Evolutionary conservation across 2,113 vertebrate genomes (phyloP).

Genomic region (Capricornis sumatraensis): DNA sequence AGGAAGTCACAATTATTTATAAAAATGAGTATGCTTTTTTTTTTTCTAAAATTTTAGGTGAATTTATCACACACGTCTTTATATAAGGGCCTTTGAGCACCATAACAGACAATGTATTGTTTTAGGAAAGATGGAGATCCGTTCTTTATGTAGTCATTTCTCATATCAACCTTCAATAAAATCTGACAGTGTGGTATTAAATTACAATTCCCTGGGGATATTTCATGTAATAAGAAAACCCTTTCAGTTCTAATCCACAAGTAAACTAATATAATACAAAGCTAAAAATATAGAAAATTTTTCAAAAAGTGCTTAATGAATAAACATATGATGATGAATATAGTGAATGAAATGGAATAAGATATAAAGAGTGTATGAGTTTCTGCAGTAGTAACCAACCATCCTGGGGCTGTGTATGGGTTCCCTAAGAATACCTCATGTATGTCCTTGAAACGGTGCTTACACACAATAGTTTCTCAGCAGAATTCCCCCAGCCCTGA

Average conservation of each 20-base stretch:
- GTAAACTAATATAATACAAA: neutral
- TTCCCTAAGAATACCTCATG: neutral
- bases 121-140: neutral
- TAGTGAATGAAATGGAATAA: neutral
- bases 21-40: neutral
- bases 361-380: neutral
- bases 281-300: neutral
- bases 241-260: neutral
- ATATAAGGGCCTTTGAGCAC: neutral
- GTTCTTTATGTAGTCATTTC: neutral
- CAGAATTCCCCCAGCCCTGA: neutral
- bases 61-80: neutral
- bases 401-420: rapidly evolving
- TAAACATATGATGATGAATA: neutral
- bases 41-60: conserved; percentile 13
- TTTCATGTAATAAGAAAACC: neutral
- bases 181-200: neutral
- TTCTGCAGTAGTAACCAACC: neutral
- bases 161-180: neutral
- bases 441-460: too few species aligned
- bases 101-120: neutral
- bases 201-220: neutral
- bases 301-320: neutral
- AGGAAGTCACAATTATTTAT: neutral
- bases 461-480: neutral